Evolutionary conservation across 2,888 invertebrate genomes (phyloP).

Genomic region (Macroteleia sp.): DNA sequence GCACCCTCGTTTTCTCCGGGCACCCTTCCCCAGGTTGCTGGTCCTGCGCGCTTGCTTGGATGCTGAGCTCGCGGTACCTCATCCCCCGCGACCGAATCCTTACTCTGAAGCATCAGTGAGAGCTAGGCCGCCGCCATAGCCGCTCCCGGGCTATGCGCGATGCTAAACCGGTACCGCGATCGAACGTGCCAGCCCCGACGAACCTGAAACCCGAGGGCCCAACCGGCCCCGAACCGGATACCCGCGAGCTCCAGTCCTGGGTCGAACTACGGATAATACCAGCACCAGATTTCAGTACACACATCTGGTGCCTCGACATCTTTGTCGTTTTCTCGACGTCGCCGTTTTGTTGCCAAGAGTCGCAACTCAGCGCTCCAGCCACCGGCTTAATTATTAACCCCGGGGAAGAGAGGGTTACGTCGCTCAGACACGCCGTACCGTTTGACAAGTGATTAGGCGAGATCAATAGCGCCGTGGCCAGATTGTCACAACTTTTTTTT

Average conservation of each 20-base stretch:
- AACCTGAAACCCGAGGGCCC: not conserved
- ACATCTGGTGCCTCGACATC: not conserved
- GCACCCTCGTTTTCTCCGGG: constrained; percentile 59
- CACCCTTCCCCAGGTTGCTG: constrained; percentile 60
- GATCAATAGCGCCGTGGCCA: constrained; percentile 25
- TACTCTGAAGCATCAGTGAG: constrained; percentile 78
- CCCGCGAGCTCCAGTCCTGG: not conserved
- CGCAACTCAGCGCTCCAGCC: constrained; percentile 6
- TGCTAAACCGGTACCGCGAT: constrained; percentile 45
- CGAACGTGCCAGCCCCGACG: constrained; percentile 24
- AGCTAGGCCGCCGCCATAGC: constrained; percentile 84
- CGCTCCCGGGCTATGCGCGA: constrained; percentile 79
- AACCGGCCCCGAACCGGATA: not conserved
- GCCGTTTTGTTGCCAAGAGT: constrained; percentile 14
- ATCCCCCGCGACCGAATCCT: constrained; percentile 62
- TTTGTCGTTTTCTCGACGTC: not conserved
- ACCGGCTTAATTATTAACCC: constrained; percentile 18
- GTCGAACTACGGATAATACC: not conserved
- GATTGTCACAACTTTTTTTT: constrained; percentile 11
- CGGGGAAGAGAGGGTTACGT: no score
- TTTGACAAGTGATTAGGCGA: constrained; percentile 2
- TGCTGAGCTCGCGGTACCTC: constrained; percentile 75
- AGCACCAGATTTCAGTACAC: not conserved
- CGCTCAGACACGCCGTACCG: not conserved
- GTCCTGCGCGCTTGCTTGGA: constrained; percentile 80